phyloP scores from a whole-genome alignment of 2,113 vertebrate species.

The Corythaeola cristata region DNA sequence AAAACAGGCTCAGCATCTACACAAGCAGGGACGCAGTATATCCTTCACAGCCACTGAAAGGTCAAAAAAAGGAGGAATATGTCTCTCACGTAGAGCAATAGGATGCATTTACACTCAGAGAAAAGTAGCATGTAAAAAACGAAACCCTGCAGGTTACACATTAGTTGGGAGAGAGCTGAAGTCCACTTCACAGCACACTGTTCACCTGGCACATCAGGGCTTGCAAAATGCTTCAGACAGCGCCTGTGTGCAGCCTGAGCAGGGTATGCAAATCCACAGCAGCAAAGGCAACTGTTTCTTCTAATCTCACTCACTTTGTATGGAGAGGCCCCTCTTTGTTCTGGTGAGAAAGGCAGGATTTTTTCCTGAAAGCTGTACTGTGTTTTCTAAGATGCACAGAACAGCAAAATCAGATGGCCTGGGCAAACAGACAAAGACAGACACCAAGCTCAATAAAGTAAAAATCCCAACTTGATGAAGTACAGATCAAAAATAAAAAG shows the following conservation, averaged over 20 bases:
- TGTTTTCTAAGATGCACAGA: background rate
- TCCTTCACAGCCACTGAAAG: background rate
- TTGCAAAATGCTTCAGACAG: background rate
- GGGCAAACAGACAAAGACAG: background rate
- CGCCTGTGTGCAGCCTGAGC: background rate
- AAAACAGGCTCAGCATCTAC: background rate
- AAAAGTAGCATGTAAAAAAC: background rate
- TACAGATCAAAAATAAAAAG: background rate
- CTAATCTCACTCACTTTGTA: conserved; percentile 25
- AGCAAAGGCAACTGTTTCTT: conserved; percentile 36
- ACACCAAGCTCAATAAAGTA: background rate
- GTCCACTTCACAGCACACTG: background rate
- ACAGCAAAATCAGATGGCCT: conserved; percentile 23
- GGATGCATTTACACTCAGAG: background rate
- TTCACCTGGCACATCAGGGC: background rate
- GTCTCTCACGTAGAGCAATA: background rate
- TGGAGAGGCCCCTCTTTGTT: conserved; percentile 40
- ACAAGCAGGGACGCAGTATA: background rate
- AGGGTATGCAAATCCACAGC: conserved; percentile 11
- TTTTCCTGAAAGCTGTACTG: conserved; percentile 7
- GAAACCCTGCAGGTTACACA: rapidly evolving
- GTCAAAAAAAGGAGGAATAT: background rate
- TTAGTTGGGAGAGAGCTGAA: background rate
- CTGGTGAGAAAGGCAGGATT: background rate
- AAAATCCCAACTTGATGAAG: background rate